Base-by-base conservation (phyloP, 2,888 invertebrate genomes). In the Lissonota sp. region DNA sequence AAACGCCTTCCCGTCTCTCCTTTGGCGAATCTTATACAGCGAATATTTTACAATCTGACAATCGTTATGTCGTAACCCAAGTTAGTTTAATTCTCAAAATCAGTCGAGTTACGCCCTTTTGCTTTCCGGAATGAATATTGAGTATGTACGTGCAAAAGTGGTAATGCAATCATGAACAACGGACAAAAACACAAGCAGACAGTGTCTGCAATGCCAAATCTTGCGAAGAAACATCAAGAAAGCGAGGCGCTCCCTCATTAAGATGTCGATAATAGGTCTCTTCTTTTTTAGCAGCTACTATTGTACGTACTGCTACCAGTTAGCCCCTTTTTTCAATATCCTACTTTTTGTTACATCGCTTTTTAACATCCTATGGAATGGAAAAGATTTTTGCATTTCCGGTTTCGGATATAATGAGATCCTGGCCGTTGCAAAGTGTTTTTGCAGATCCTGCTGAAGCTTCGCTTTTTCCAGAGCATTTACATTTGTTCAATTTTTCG, bases 171-270 rank as follows among this genome's bases (percentile, higher is more conserved):
- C 26, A 3, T 26, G 26, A 26, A 14, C 5, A 53, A 14, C 53
- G 5, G 14, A 53, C 14, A 6, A 5, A 53, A 14, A 53, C 14
- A 14, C 53, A 53, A 5, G 14, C 49, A 49, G 12, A 53, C 12
- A 53, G 12, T 53, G 16, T 12, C n/a, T 53, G 49, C n/a, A 12
- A 49, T 70, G 70, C 64, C 71, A 62, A 71, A 71, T 76, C 76
- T 62, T 71, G 46, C 42, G 71, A 53, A 53, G 53, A 75, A 72
- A 66, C 71, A 74, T 76, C 71, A 72, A 66, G 71, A 58, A 67
- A 66, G 71, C 70, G 66, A 79, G 66, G 71, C 79, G 79, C 75
- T 80, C 67, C 80, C 80, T 80, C 80, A 76, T 80, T 80, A 76
- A 80, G 80, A 80, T 80, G 80, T 80, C 80, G 80, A 80, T 72